Evolutionary conservation across 2,113 vertebrate species (phyloP).

Genomic region (Hydrochoerus hydrochaeris): DNA sequence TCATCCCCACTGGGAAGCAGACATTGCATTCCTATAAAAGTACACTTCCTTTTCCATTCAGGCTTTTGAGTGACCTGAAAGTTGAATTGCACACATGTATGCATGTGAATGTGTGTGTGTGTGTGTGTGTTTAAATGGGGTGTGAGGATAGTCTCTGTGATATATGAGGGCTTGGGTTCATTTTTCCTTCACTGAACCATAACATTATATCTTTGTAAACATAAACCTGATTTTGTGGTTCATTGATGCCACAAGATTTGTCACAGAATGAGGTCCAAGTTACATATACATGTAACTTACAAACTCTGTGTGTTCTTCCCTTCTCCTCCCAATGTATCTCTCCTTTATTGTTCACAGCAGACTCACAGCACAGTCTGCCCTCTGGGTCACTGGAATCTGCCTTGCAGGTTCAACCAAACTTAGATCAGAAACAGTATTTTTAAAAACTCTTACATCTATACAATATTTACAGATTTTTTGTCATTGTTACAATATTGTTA

Average conservation of each 20-base stretch:
- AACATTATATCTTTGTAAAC: constrained; percentile 6
- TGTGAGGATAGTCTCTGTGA: background rate
- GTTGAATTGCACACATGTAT: background rate
- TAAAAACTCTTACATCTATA: background rate
- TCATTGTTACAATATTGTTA: background rate
- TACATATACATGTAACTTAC: background rate
- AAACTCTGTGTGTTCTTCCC: background rate
- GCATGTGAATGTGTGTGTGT: too few species aligned
- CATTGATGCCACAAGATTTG: too few species aligned
- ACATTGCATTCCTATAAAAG: constrained; percentile 41
- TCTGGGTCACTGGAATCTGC: background rate
- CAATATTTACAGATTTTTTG: background rate
- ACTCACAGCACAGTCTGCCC: background rate
- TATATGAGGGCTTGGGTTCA: background rate
- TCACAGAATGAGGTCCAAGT: background rate
- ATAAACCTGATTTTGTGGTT: background rate
- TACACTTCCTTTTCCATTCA: constrained; percentile 38
- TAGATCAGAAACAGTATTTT: too few species aligned
- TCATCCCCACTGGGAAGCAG: background rate
- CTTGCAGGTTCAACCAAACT: background rate
- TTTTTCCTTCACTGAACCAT: background rate
- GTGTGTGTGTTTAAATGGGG: too few species aligned
- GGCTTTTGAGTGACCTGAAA: background rate
- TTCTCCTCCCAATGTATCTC: background rate
- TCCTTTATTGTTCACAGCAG: background rate